phyloP scores from a whole-genome alignment of 2,888 invertebrate species.

The Nesidiocoris tenuis region DNA sequence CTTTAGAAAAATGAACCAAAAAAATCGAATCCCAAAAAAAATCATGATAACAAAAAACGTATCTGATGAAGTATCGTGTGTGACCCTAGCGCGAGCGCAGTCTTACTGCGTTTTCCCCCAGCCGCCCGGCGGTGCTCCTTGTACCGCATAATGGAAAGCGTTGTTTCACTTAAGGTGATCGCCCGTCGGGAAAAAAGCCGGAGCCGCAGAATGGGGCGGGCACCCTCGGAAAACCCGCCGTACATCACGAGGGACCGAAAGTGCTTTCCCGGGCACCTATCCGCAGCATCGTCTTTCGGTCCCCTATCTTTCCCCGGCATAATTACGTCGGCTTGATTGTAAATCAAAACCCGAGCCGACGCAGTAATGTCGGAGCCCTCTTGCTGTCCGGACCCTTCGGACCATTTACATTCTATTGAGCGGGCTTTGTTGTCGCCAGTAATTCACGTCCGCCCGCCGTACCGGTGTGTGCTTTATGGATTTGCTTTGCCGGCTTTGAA shows the following conservation, averaged over 20 bases:
- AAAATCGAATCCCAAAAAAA: no score
- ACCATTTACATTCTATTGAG: background rate
- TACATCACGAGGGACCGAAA: background rate
- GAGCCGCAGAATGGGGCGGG: background rate
- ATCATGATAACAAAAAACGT: no score
- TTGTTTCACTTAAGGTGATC: background rate
- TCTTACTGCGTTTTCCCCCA: background rate
- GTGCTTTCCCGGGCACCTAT: background rate
- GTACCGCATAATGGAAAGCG: background rate
- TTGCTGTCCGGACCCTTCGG: background rate
- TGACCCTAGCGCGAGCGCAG: no score
- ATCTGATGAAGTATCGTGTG: no score
- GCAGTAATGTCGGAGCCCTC: background rate
- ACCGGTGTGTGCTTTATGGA: background rate
- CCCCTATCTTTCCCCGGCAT: background rate
- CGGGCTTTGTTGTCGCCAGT: background rate
- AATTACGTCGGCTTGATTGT: background rate
- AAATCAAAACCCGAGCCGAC: background rate
- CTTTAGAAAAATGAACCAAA: no score
- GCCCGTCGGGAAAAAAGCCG: background rate
- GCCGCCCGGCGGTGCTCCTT: background rate
- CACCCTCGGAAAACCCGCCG: background rate
- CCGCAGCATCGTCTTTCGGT: background rate
- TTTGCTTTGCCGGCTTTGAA: no score
- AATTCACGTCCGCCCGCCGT: background rate